phyloP scores from a whole-genome alignment of 2,888 invertebrate species.

The Girardia tigrina region DNA sequence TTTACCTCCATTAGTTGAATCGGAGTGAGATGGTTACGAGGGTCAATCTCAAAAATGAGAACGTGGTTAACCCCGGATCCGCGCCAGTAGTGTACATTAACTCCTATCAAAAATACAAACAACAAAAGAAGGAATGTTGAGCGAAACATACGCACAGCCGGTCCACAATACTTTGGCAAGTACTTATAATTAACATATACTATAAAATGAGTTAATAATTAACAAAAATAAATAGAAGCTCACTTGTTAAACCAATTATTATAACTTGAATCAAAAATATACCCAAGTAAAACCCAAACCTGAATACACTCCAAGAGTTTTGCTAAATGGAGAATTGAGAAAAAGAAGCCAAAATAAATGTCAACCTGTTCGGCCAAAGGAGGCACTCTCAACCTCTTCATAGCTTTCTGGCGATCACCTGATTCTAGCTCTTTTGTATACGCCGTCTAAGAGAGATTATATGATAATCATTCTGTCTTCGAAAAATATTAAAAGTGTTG shows the following conservation, averaged over 20 bases:
- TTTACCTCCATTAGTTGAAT: constrained; percentile 74
- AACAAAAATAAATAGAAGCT: too few species aligned
- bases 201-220: neutral
- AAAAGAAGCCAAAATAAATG: constrained; percentile 11
- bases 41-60: constrained; percentile 86
- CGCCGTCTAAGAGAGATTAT: constrained; percentile 19
- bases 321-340: constrained; percentile 39
- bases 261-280: constrained; percentile 67
- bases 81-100: constrained; percentile 91
- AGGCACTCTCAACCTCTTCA: constrained; percentile 90
- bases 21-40: constrained; percentile 70
- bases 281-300: constrained; percentile 74
- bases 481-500: too few species aligned
- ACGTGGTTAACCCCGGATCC: constrained; percentile 94
- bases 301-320: constrained; percentile 50
- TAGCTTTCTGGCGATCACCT: constrained; percentile 84
- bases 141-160: constrained; percentile 78
- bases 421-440: constrained; percentile 55
- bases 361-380: constrained; percentile 73
- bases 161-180: constrained; percentile 48
- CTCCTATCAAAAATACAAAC: constrained; percentile 80
- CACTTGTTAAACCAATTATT: constrained; percentile 32
- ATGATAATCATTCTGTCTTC: too few species aligned
- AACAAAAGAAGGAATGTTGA: constrained; percentile 79
- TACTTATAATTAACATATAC: neutral